Percentiles rank a stretch among this genome's conserved stretches.
Conservation (phyloP, 2,797 vertebrate genomes). For the Chanos chanos region DNA sequence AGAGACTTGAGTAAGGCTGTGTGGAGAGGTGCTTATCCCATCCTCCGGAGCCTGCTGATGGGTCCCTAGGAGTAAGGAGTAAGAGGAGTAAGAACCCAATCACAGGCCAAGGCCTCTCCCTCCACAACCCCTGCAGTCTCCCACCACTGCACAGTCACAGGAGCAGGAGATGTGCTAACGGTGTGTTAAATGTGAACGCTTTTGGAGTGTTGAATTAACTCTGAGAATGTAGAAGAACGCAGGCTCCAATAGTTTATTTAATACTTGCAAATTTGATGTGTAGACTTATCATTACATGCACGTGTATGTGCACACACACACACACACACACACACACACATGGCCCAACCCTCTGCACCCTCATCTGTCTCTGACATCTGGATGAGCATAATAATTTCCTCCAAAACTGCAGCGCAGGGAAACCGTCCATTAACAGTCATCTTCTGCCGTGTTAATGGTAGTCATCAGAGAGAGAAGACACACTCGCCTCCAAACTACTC, state of each 20-base stretch:
- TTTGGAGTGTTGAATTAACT: too few species aligned
- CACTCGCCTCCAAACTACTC: constrained; percentile 56
- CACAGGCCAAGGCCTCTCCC: constrained; percentile 10
- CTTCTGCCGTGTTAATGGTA: constrained; percentile 71
- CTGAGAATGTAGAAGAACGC: too few species aligned
- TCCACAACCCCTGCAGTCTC: too few species aligned
- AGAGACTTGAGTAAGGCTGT: constrained; percentile 19
- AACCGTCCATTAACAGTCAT: constrained; percentile 71
- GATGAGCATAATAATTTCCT: constrained; percentile 73
- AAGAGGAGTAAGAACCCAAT: constrained; percentile 14
- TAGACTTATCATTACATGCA: not conserved
- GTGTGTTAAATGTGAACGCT: too few species aligned
- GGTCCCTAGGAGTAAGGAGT: constrained; percentile 18
- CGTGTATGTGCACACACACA: constrained; percentile 6
- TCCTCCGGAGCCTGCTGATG: constrained; percentile 16
- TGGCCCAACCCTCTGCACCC: constrained; percentile 37
- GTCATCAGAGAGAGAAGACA: constrained; percentile 64
- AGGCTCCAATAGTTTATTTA: too few species aligned
- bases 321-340: constrained; percentile 9
- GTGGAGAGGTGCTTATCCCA: constrained; percentile 15
- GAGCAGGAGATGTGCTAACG: too few species aligned
- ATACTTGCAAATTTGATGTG: too few species aligned
- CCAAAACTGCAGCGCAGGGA: constrained; percentile 67
- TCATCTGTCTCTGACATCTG: constrained; percentile 69
- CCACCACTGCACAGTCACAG: too few species aligned